These are phyloP conservation scores for Gorsachius goisagi DNA, from an alignment of 2,113 vertebrate species.

Conservation along the genomic window DNA sequence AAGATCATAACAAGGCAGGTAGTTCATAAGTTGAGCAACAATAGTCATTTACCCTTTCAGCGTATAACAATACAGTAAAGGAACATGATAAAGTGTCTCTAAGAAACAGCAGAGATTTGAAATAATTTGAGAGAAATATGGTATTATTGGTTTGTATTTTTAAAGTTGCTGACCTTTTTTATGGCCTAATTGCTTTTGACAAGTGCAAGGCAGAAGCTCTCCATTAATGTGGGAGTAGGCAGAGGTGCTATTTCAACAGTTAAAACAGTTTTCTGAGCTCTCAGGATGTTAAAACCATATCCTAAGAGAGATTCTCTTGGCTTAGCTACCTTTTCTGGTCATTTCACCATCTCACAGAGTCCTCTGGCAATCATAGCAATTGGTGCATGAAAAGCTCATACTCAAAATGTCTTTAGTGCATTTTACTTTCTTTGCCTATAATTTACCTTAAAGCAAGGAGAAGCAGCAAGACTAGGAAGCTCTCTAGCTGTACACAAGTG, in stretches of 20 bases:
- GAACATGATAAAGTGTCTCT: neutral
- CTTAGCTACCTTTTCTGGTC: conserved; percentile 23
- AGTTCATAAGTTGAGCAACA: neutral
- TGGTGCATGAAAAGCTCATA: neutral
- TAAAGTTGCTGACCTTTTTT: neutral
- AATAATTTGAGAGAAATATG: neutral
- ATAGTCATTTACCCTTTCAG: neutral
- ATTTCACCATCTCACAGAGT: neutral
- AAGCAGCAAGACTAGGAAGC: neutral
- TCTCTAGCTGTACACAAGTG: neutral
- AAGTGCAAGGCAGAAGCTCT: neutral
- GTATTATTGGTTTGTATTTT: neutral
- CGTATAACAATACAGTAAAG: neutral
- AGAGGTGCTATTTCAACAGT: neutral
- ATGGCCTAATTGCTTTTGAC: neutral
- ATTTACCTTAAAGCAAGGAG: neutral
- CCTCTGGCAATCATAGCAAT: neutral
- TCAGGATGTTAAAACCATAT: neutral
- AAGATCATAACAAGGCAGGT: conserved; percentile 5
- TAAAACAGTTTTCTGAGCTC: neutral
- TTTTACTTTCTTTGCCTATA: neutral
- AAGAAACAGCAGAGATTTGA: neutral
- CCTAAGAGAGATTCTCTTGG: neutral
- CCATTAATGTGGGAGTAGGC: neutral
- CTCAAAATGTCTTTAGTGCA: neutral